phyloP scores from a whole-genome alignment of 2,797 vertebrate species.

The Eospalax fontanierii region DNA sequence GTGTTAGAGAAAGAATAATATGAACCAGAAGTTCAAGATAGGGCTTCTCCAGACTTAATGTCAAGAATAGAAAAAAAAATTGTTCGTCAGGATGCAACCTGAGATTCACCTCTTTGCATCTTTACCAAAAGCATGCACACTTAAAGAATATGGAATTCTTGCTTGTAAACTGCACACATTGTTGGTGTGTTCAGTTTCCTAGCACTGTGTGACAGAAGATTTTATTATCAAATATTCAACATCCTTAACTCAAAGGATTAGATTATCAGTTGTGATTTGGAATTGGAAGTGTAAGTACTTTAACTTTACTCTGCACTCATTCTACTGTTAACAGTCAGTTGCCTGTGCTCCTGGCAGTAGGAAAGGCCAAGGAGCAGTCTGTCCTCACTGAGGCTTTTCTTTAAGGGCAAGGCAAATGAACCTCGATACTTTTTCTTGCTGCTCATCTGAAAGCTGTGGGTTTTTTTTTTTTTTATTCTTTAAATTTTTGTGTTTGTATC shows the following conservation, averaged over 20 bases:
- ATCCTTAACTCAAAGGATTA: slow-evolving; percentile 59
- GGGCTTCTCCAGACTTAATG: slow-evolving; percentile 81
- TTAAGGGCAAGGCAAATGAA: slow-evolving; percentile 64
- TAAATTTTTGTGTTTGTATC: slow-evolving; percentile 76
- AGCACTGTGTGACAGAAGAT: slow-evolving; percentile 69
- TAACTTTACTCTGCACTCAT: neutral
- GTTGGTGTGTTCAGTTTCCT: slow-evolving; percentile 4
- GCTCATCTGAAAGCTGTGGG: slow-evolving; percentile 43
- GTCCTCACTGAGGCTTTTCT: slow-evolving; percentile 53
- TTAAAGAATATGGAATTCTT: slow-evolving; percentile 5
- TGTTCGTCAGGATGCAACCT: slow-evolving; percentile 75
- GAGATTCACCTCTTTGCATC: slow-evolving; percentile 81
- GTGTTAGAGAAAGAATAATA: slow-evolving; percentile 77
- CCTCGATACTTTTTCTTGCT: slow-evolving; percentile 61
- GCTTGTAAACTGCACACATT: slow-evolving; percentile 12
- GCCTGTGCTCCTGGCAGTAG: slow-evolving; percentile 5
- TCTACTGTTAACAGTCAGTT: slow-evolving; percentile 27
- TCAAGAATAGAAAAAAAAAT: slow-evolving; percentile 74
- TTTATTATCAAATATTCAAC: slow-evolving; percentile 61
- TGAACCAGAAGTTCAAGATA: slow-evolving; percentile 80
- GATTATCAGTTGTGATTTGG: slow-evolving; percentile 56
- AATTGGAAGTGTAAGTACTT: slow-evolving; percentile 61
- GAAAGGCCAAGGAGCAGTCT: slow-evolving; percentile 15
- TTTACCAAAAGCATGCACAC: slow-evolving; percentile 70
- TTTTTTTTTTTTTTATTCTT: slow-evolving; percentile 12